Conservation (phyloP, 2,113 vertebrate species). For the Lutjanus erythropterus region DNA sequence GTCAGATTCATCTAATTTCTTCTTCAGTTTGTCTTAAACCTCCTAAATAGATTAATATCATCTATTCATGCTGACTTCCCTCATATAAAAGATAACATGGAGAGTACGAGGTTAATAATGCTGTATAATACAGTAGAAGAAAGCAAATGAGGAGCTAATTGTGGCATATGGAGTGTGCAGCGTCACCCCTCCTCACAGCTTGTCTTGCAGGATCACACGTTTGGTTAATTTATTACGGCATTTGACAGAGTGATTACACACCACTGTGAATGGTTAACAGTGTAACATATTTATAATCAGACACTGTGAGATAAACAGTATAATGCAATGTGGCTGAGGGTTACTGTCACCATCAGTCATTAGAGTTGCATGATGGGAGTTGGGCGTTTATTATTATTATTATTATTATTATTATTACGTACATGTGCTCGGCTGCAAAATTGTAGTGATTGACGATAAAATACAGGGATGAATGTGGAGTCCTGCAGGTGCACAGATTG, state of each 20-base stretch:
- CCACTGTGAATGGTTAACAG: slow-evolving; percentile 61
- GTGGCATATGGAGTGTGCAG: slow-evolving; percentile 61
- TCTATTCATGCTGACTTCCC: not conserved
- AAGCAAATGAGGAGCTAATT: slow-evolving; percentile 61
- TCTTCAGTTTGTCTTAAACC: not conserved
- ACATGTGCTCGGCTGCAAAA: slow-evolving; percentile 16
- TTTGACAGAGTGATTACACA: slow-evolving; percentile 72
- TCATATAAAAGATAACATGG: slow-evolving; percentile 1
- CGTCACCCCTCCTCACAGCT: slow-evolving; percentile 74
- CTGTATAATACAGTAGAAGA: slow-evolving; percentile 20
- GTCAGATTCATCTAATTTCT: not conserved
- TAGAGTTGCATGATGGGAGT: slow-evolving; percentile 17
- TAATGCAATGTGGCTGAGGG: slow-evolving; percentile 33
- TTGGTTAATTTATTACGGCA: slow-evolving; percentile 67
- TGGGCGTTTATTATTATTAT: slow-evolving; percentile 33
- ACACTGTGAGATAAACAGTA: slow-evolving; percentile 62
- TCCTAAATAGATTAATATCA: not conserved
- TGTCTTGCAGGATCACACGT: slow-evolving; percentile 72
- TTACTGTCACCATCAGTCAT: slow-evolving; percentile 39
- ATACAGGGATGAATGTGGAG: slow-evolving; percentile 31
- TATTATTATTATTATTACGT: slow-evolving; percentile 25
- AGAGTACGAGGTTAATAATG: slow-evolving; percentile 14
- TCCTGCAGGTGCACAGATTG: slow-evolving; percentile 2
- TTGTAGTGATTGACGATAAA: slow-evolving; percentile 37
- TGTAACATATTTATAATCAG: slow-evolving; percentile 69